Evolutionary conservation across 2,113 vertebrate species (phyloP).

Genomic region (Lipophrys pholis): DNA sequence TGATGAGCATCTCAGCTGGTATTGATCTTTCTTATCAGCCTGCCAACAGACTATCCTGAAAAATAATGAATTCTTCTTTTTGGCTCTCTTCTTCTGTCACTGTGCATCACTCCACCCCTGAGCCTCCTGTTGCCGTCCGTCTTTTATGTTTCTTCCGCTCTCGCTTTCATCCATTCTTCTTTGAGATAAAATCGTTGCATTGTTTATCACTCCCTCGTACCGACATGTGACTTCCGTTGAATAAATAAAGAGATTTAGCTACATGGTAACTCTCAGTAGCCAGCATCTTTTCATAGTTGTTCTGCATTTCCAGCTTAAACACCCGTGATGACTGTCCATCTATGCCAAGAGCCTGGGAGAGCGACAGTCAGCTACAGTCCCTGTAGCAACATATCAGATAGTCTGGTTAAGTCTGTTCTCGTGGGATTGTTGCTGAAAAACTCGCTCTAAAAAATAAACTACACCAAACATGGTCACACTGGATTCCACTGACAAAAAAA

Average conservation of each 20-base stretch:
- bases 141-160: constrained; percentile 19
- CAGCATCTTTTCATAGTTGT: constrained; percentile 24
- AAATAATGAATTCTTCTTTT: constrained; percentile 54
- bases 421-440: constrained; percentile 24
- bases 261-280: constrained; percentile 11
- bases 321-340: constrained; percentile 16
- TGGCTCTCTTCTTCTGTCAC: constrained; percentile 30
- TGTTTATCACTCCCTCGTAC: background rate
- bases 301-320: constrained; percentile 44
- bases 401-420: constrained; percentile 17
- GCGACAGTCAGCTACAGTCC: constrained; percentile 30
- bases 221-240: constrained; percentile 17
- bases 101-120: constrained; percentile 23
- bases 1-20: constrained; percentile 58
- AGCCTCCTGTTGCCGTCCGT: constrained; percentile 14
- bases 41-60: constrained; percentile 50
- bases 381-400: constrained; percentile 39
- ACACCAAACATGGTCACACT: constrained; percentile 11
- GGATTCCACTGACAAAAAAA: constrained; percentile 3
- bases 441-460: constrained; percentile 38
- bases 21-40: constrained; percentile 74
- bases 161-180: constrained; percentile 11
- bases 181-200: constrained; percentile 21
- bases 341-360: constrained; percentile 13
- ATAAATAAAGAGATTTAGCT: background rate